Evolutionary conservation across 30 jellyfish, hydroid and myxozoan genomes (phyloP).

Genomic region (Aurelia sp.): DNA sequence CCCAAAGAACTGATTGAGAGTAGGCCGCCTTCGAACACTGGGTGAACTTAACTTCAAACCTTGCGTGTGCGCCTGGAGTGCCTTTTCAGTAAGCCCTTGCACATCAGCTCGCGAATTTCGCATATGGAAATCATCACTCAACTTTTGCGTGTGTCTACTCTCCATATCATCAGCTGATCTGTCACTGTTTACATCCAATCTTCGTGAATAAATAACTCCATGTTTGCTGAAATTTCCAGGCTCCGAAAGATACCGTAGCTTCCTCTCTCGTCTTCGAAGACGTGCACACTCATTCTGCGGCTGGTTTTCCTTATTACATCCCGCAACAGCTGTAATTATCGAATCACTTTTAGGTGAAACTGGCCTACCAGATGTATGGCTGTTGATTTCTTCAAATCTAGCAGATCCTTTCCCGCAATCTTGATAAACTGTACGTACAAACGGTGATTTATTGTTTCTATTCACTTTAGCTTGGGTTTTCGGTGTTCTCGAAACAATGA

Average conservation of each 20-base stretch:
- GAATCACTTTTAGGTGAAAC: constrained; percentile 60
- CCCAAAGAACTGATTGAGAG: constrained; percentile 46
- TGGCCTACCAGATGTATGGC: constrained; percentile 47
- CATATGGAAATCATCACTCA: neutral
- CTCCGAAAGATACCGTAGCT: constrained; percentile 32
- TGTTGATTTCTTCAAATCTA: constrained; percentile 13
- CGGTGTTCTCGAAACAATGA: constrained; percentile 22
- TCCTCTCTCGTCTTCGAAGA: constrained; percentile 52
- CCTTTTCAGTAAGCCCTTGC: constrained; percentile 36
- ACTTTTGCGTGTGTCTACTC: too few species aligned
- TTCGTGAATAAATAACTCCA: too few species aligned
- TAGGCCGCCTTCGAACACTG: constrained; percentile 33
- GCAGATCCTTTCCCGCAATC: constrained; percentile 17
- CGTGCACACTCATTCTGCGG: constrained; percentile 2
- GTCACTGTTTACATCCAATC: neutral
- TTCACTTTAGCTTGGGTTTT: neutral
- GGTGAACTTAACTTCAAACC: constrained; percentile 33
- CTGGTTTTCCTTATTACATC: constrained; percentile 16
- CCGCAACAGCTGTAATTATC: constrained; percentile 55
- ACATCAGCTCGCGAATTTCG: neutral
- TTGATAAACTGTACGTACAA: constrained; percentile 46
- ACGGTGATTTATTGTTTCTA: constrained; percentile 36
- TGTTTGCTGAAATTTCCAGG: constrained; percentile 22
- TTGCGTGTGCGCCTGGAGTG: constrained; percentile 36
- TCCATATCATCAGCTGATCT: too few species aligned